Conservation (phyloP, 2,797 vertebrate genomes). For the Siniperca scherzeri region DNA sequence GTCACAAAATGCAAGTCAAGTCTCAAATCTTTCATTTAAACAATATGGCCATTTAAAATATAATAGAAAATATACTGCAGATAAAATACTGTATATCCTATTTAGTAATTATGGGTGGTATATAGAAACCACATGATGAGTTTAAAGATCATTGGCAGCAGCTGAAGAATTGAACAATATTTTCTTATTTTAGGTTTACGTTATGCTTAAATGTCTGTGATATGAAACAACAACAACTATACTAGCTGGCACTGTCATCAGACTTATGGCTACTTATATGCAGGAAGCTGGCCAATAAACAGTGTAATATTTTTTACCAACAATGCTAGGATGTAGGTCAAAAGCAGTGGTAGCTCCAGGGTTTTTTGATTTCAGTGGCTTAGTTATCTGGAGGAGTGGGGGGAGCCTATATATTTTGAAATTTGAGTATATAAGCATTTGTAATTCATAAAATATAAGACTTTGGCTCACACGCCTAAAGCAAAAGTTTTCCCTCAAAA, state of each 20-base stretch:
- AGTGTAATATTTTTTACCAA: background rate
- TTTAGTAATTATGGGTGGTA: background rate
- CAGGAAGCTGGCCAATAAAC: background rate
- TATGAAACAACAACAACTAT: background rate
- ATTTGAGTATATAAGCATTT: background rate
- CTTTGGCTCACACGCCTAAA: background rate
- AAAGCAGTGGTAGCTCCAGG: background rate
- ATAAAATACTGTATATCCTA: background rate
- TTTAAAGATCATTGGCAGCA: constrained; percentile 1
- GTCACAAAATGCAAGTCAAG: constrained; percentile 2
- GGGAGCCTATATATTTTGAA: background rate
- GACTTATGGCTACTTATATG: background rate
- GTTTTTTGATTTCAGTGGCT: background rate
- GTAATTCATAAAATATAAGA: background rate
- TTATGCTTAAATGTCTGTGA: background rate
- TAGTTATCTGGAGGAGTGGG: background rate
- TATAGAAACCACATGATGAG: background rate
- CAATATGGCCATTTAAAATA: background rate
- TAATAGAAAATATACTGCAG: background rate
- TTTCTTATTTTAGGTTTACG: background rate
- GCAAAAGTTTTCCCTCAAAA: background rate
- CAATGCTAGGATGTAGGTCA: background rate
- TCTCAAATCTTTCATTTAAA: background rate
- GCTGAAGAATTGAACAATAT: background rate
- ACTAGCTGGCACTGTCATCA: background rate